These are phyloP conservation scores for Martes martes DNA, from an alignment of 2,113 vertebrate species.

Conservation along the genomic window DNA sequence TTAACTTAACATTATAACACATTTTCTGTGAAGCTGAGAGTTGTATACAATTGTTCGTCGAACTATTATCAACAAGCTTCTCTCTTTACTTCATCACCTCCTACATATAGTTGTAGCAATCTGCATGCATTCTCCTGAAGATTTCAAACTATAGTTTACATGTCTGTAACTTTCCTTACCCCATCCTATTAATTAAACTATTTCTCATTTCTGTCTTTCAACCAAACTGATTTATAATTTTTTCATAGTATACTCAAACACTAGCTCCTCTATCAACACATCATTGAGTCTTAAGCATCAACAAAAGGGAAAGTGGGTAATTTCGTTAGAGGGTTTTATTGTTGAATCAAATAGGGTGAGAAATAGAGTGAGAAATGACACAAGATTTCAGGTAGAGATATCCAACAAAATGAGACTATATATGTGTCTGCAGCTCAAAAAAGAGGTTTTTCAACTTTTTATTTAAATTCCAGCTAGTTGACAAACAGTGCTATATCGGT, in stretches of 20 bases:
- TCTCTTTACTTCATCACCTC: not conserved
- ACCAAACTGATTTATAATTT: not conserved
- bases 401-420: not conserved
- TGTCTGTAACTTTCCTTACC: not conserved
- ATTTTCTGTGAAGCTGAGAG: not conserved
- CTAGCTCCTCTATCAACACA: not conserved
- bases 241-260: not conserved
- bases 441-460: not conserved
- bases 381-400: not conserved
- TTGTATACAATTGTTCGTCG: not conserved
- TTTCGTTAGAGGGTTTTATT: not conserved
- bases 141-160: not conserved
- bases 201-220: not conserved
- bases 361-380: not conserved
- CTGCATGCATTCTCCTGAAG: not conserved
- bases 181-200: not conserved
- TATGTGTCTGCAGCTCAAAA: not conserved
- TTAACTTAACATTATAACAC: not conserved
- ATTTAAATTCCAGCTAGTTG: not conserved
- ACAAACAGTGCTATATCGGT: not conserved
- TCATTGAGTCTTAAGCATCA: too few species aligned
- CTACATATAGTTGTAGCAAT: not conserved
- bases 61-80: not conserved
- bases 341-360: not conserved
- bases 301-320: not conserved